Conservation (phyloP, 30 jellyfish, hydroid and myxozoan species). For the Turritopsis dohrnii region DNA sequence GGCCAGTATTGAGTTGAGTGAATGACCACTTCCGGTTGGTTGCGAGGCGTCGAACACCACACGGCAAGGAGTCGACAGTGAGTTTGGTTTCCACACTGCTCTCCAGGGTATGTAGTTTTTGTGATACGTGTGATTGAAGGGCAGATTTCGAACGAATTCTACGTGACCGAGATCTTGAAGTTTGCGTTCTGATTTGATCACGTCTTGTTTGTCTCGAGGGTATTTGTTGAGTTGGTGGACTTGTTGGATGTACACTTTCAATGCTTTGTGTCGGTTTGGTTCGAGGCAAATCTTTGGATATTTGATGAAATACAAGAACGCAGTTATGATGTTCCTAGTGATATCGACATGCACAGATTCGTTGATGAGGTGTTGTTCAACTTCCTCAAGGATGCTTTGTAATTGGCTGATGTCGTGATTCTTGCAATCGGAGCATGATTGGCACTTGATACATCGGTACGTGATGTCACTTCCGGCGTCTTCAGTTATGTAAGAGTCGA, state of each 20-base stretch:
- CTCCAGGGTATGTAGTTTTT: not conserved
- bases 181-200: conserved; percentile 10
- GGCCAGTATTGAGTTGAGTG: conserved; percentile 3
- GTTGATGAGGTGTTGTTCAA: conserved; percentile 8
- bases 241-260: not conserved
- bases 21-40: conserved; percentile 6
- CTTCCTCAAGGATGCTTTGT: not conserved
- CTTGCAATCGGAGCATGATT: not conserved
- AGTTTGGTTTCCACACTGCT: conserved; percentile 10
- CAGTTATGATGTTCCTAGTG: not conserved
- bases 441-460: not conserved
- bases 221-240: not conserved
- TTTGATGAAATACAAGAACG: not conserved
- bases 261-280: not conserved
- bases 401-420: not conserved
- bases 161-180: conserved; percentile 16
- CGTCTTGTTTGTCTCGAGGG: not conserved
- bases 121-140: not conserved
- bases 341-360: conserved; percentile 6
- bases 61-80: not conserved
- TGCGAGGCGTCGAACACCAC: not conserved
- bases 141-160: not conserved
- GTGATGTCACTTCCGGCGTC: conserved; percentile 1
- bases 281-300: not conserved
- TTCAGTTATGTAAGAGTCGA: not conserved